These are phyloP conservation scores for Cryptosula pallasiana DNA, from an alignment of 2,888 invertebrate species.

Conservation along the genomic window DNA sequence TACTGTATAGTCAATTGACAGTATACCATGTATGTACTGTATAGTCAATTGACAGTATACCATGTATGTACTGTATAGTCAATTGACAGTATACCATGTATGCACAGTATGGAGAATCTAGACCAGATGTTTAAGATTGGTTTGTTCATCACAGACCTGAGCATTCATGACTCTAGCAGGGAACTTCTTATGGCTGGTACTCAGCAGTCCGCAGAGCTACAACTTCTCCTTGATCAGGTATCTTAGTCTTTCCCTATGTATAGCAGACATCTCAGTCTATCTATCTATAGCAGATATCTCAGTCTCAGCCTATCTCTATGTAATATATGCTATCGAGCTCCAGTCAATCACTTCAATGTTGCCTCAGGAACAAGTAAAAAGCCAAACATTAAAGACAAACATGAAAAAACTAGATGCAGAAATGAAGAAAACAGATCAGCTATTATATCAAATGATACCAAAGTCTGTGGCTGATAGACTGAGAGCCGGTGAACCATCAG, in stretches of 20 bases:
- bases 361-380: constrained; percentile 88
- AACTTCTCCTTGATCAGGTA: constrained; percentile 76
- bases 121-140: constrained; percentile 88
- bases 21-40: constrained; percentile 29
- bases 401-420: constrained; percentile 93
- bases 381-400: constrained; percentile 89
- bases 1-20: too few species aligned
- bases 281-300: too few species aligned
- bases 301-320: too few species aligned
- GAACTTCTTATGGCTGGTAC: constrained; percentile 93
- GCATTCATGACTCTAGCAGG: constrained; percentile 98
- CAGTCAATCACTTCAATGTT: too few species aligned
- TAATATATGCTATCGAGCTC: too few species aligned
- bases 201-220: constrained; percentile 93
- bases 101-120: constrained; percentile 79
- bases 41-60: too few species aligned
- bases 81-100: too few species aligned
- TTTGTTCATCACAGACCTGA: constrained; percentile 92
- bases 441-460: constrained; percentile 97
- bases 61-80: not conserved
- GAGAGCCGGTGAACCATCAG: constrained; percentile 87
- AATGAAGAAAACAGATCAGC: constrained; percentile 89
- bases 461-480: constrained; percentile 92
- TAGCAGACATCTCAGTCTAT: too few species aligned
- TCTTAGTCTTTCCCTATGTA: too few species aligned